These are phyloP conservation scores for Medauroidea extradentata DNA, from an alignment of 1,140 invertebrate genomes.

Conservation along the genomic window DNA sequence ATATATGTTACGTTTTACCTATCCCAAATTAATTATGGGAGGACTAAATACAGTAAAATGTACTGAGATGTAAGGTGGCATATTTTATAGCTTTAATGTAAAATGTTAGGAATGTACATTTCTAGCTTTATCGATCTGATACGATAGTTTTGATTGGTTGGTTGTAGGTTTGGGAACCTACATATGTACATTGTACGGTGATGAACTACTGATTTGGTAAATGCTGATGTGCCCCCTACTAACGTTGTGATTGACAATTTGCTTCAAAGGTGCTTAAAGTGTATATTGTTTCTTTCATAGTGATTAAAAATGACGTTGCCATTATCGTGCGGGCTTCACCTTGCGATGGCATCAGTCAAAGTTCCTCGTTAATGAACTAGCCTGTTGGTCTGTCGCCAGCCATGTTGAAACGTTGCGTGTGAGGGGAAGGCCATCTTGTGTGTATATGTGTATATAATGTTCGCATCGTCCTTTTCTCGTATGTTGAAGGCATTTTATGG, in stretches of 20 bases:
- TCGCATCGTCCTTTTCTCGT: neutral
- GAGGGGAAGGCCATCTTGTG: constrained; percentile 4
- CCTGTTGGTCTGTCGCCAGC: neutral
- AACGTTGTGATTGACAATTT: neutral
- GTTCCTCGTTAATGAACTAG: constrained; percentile 12
- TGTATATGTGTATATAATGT: constrained; percentile 12
- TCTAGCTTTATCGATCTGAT: no score
- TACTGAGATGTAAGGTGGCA: no score
- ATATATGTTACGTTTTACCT: neutral
- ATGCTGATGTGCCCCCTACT: neutral
- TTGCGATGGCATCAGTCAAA: constrained; percentile 2
- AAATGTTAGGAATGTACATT: no score
- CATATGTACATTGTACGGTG: neutral
- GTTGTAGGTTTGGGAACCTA: neutral
- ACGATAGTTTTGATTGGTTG: no score
- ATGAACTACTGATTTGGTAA: constrained; percentile 2
- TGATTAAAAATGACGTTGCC: neutral
- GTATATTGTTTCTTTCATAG: constrained; percentile 1
- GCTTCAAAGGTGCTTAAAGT: neutral
- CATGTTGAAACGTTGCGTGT: neutral
- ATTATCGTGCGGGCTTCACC: neutral
- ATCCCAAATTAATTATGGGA: neutral
- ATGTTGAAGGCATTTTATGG: constrained; percentile 3
- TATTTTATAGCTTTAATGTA: no score
- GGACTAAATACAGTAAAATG: no score